These are phyloP conservation scores for Drosophila nigromelanica DNA, from an alignment of 1,140 invertebrate genomes.

Conservation along the genomic window DNA sequence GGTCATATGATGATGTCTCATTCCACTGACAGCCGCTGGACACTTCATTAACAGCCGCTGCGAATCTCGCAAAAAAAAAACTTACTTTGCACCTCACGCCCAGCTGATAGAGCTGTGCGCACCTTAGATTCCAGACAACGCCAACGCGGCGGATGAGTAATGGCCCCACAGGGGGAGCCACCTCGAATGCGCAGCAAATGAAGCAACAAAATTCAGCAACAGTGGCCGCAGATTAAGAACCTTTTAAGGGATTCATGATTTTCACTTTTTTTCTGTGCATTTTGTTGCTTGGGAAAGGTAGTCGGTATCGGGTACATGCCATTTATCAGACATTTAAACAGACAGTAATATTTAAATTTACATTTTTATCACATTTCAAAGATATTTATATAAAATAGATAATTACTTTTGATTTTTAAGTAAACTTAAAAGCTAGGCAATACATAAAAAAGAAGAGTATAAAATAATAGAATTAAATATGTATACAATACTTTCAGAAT, in stretches of 20 bases:
- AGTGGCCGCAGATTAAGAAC: slow-evolving; percentile 81
- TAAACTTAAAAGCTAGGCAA: too few relatives aligned
- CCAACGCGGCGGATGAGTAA: slow-evolving; percentile 65
- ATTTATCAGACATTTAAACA: background rate
- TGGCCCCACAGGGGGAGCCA: slow-evolving; percentile 15
- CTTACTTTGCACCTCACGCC: background rate
- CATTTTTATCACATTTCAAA: too few relatives aligned
- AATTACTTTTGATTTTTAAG: too few relatives aligned
- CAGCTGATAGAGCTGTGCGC: slow-evolving; percentile 34
- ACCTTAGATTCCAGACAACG: slow-evolving; percentile 34
- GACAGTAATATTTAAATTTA: too few relatives aligned
- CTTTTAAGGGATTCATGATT: slow-evolving; percentile 83
- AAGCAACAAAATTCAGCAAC: slow-evolving; percentile 73
- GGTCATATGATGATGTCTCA: slow-evolving; percentile 71
- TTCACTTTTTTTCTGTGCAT: slow-evolving; percentile 56
- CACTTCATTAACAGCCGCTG: slow-evolving; percentile 54
- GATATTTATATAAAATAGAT: too few relatives aligned
- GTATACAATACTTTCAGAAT: too few relatives aligned
- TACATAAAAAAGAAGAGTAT: too few relatives aligned
- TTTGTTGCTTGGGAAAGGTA: slow-evolving; percentile 13
- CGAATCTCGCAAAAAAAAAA: slow-evolving; percentile 14
- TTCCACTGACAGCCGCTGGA: slow-evolving; percentile 40
- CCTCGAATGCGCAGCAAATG: slow-evolving; percentile 45
- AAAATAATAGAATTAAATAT: too few relatives aligned
- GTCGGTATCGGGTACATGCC: background rate